A percentile compares a stretch with the other conserved stretches of the same genome.
phyloP scores from a whole-genome alignment of 2,797 vertebrate species.

The Microhierax caerulescens region DNA sequence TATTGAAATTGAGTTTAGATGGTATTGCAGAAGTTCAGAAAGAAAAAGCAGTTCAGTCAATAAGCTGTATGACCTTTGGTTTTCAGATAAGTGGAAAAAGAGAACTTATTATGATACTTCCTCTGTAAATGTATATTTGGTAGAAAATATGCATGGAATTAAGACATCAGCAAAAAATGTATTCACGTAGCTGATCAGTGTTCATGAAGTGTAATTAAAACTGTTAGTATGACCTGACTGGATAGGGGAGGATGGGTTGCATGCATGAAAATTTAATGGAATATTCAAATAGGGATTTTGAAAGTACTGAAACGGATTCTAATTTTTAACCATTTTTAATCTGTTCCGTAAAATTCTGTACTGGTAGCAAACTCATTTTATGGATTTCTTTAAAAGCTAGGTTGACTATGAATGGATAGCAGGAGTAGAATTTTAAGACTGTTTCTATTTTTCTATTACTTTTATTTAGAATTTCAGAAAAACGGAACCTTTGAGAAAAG shows the following conservation, averaged over 20 bases:
- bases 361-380: neutral
- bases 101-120: neutral
- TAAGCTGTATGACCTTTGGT: neutral
- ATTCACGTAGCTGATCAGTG: neutral
- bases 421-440: neutral
- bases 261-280: neutral
- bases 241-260: neutral
- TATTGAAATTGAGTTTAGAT: neutral
- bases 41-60: neutral
- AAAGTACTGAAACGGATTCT: neutral
- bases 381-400: neutral
- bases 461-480: neutral
- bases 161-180: neutral
- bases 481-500: neutral
- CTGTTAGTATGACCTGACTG: neutral
- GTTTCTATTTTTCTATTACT: neutral
- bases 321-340: neutral
- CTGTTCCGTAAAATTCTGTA: neutral
- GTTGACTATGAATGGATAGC: neutral
- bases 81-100: neutral
- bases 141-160: neutral
- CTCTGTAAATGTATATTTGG: neutral
- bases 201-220: slow-evolving; percentile 19
- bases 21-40: neutral
- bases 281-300: neutral